phyloP scores from a whole-genome alignment of 2,888 invertebrate genomes.

The Callosobruchus maculatus region DNA sequence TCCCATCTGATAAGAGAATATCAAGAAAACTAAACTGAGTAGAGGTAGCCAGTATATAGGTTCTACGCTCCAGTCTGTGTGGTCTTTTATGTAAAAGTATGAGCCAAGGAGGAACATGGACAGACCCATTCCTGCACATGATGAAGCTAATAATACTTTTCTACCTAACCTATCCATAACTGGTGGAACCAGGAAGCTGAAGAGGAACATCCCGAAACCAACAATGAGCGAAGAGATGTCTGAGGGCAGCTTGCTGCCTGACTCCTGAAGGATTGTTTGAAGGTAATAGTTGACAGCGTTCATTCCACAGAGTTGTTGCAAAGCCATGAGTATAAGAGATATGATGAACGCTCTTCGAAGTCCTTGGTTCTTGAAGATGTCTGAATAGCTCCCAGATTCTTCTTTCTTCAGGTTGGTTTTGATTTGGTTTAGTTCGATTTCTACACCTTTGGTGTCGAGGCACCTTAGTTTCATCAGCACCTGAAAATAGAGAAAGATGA shows the following conservation, averaged over 20 bases:
- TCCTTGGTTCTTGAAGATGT: slow-evolving; percentile 55
- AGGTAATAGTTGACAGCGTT: slow-evolving; percentile 50
- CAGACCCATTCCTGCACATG: slow-evolving; percentile 62
- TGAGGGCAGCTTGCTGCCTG: slow-evolving; percentile 60
- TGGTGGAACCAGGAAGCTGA: slow-evolving; percentile 68
- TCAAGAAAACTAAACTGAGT: slow-evolving; percentile 66
- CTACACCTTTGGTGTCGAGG: slow-evolving; percentile 58
- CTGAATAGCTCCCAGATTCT: slow-evolving; percentile 52
- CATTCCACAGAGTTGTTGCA: slow-evolving; percentile 69
- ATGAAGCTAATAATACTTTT: slow-evolving; percentile 65
- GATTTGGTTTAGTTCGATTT: slow-evolving; percentile 51
- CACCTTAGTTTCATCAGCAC: slow-evolving; percentile 67
- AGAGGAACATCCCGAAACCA: slow-evolving; percentile 67
- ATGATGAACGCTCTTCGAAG: slow-evolving; percentile 75
- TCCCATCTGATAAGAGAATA: slow-evolving; percentile 55
- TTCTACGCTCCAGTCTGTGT: slow-evolving; percentile 44
- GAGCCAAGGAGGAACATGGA: slow-evolving; percentile 56
- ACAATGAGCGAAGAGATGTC: slow-evolving; percentile 71
- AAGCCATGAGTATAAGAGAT: slow-evolving; percentile 52
- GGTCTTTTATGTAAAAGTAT: slow-evolving; percentile 52
- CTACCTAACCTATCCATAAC: slow-evolving; percentile 75
- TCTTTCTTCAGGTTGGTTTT: slow-evolving; percentile 17
- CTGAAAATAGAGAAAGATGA: too few species aligned
- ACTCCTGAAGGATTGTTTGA: slow-evolving; percentile 64
- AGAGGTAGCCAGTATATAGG: slow-evolving; percentile 68